A percentile compares a stretch with the other conserved stretches of the same genome.
Conservation (phyloP, 2,113 vertebrate species). For the Channa argus region DNA sequence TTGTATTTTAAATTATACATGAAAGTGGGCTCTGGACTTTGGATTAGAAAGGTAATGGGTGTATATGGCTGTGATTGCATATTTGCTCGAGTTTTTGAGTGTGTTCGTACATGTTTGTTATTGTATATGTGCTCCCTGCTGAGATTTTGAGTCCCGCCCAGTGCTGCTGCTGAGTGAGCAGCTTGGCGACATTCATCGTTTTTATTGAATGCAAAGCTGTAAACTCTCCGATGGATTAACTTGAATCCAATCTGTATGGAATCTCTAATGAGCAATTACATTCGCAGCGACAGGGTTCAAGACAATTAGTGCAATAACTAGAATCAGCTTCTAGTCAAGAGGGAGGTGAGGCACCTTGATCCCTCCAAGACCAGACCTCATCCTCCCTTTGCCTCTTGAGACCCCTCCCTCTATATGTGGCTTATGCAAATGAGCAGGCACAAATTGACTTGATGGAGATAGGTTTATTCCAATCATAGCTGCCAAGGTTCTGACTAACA, state of each 20-base stretch:
- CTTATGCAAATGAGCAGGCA: slow-evolving; percentile 65
- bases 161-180: slow-evolving; percentile 35
- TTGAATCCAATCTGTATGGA: slow-evolving; percentile 73
- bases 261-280: slow-evolving; percentile 80
- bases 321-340: slow-evolving; percentile 66
- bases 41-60: slow-evolving; percentile 60
- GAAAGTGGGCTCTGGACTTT: slow-evolving; percentile 58
- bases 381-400: slow-evolving; percentile 53
- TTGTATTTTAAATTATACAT: slow-evolving; percentile 80
- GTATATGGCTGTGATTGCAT: background rate
- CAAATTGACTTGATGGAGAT: slow-evolving; percentile 76
- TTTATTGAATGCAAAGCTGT: slow-evolving; percentile 61
- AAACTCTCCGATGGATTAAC: slow-evolving; percentile 71
- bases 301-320: slow-evolving; percentile 73
- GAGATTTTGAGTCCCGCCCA: slow-evolving; percentile 42
- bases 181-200: slow-evolving; percentile 54
- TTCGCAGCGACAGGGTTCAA: slow-evolving; percentile 67
- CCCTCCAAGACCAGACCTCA: slow-evolving; percentile 64
- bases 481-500: slow-evolving; percentile 56
- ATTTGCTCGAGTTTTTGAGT: slow-evolving; percentile 23
- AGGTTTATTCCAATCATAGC: slow-evolving; percentile 70
- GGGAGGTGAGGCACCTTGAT: slow-evolving; percentile 70
- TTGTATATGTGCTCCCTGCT: slow-evolving; percentile 10
- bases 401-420: slow-evolving; percentile 43
- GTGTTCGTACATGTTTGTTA: slow-evolving; percentile 4